Evolutionary conservation across 2,888 invertebrate species (phyloP).

Genomic region (Stenodera caucasica): DNA sequence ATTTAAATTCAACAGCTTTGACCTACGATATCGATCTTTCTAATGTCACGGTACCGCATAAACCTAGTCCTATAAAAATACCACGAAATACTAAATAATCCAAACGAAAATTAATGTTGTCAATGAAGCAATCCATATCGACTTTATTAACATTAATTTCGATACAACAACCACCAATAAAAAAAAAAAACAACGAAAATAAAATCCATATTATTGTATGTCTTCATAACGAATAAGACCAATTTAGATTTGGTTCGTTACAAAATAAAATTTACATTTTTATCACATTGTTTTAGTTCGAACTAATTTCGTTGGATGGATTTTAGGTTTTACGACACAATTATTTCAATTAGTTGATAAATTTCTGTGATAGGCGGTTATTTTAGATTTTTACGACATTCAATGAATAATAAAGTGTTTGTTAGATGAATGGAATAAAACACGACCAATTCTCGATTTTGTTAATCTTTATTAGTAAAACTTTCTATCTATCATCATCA

Average conservation of each 20-base stretch:
- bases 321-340: slow-evolving; percentile 6
- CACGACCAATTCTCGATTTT: not conserved
- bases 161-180: not conserved
- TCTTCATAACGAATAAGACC: not conserved
- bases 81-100: slow-evolving; percentile 37
- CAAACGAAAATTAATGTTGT: slow-evolving; percentile 33
- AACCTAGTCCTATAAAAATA: slow-evolving; percentile 38
- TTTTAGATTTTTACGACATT: slow-evolving; percentile 1
- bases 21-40: slow-evolving; percentile 42
- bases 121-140: no score
- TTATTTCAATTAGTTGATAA: slow-evolving; percentile 9
- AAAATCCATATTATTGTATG: no score
- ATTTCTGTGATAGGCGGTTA: not conserved
- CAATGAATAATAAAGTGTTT: slow-evolving; percentile 2
- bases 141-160: slow-evolving; percentile 7
- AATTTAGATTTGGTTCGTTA: slow-evolving; percentile 3
- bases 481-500: not conserved
- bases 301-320: not conserved
- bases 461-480: not conserved
- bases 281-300: slow-evolving; percentile 9
- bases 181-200: not conserved
- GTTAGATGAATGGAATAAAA: not conserved
- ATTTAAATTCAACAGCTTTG: slow-evolving; percentile 44
- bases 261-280: slow-evolving; percentile 11
- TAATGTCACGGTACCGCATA: slow-evolving; percentile 40